Base-by-base conservation (phyloP, 2,888 invertebrate genomes). In the Strigamia crassipes region DNA sequence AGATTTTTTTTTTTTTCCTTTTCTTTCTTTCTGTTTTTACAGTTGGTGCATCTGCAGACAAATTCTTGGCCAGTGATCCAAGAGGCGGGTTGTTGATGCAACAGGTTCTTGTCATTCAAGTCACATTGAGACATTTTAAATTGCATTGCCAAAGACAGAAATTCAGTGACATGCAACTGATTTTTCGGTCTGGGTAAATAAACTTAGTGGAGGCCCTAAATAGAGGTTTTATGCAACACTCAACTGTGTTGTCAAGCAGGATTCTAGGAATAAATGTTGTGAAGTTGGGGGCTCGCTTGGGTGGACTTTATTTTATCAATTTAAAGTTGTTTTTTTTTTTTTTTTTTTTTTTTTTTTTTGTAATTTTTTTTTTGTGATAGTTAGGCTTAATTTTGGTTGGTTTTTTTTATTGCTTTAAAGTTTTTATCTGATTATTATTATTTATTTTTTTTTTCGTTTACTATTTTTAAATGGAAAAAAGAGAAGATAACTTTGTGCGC, bases 41-140 rank as follows among this genome's bases (percentile, higher is more conserved):
- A 56, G 18, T 56, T 56, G 56, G n/a, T 56, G 56, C n/a, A 56
- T 56, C 56, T 56, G 56, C 56, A 56, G 56, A 56, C 56, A 18
- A 56, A 56, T 56, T 56, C 56, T 56, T 56, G 56, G 56, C 56
- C 56, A 56, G 56, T 56, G 56, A 56, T 56, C 56, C 56, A 56
- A 56, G 56, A 46, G 46, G 13, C 46, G 46, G 15, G 46, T 46
- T 21, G 56, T 56, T 56, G 56, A 56, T 56, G 56, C 56, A 56
- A 56, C 56, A 56, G 56, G 56, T 56, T 56, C 56, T 56, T 56
- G 56, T 56, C 56, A 56, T 56, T 56, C 56, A 18, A 56, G 56
- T 56, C 56, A 56, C 56, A 56, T 56, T 56, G 56, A 56, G 56
- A 56, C 56, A 56, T 56, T 56, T 56, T 56, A n/a, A 15, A 56